Evolutionary conservation across 2,113 vertebrate species (phyloP).

Genomic region (Lagopus muta): DNA sequence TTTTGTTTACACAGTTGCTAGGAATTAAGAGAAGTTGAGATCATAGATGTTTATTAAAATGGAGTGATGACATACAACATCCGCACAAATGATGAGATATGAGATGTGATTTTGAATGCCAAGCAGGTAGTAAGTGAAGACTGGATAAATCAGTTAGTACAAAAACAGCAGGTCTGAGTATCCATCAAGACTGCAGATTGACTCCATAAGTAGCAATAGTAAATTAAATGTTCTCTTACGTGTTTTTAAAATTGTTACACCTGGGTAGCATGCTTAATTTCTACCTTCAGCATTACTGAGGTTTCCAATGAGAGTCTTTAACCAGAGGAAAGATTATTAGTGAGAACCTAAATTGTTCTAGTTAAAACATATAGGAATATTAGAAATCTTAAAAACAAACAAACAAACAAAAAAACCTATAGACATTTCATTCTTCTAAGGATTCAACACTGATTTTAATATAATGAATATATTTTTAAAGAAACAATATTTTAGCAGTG

Average conservation of each 20-base stretch:
- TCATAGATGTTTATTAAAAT: slow-evolving; percentile 4
- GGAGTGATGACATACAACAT: slow-evolving; percentile 35
- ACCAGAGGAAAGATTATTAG: neutral
- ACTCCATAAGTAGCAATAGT: neutral
- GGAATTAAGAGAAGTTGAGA: slow-evolving; percentile 26
- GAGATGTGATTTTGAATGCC: slow-evolving; percentile 6
- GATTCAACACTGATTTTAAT: neutral
- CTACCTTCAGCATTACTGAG: neutral
- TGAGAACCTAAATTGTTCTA: neutral
- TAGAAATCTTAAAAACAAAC: neutral
- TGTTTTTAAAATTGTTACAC: slow-evolving; percentile 26
- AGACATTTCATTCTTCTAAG: neutral
- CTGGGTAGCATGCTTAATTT: neutral
- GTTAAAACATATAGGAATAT: neutral
- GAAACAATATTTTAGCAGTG: neutral
- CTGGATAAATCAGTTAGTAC: neutral
- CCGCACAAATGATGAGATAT: neutral
- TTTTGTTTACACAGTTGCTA: slow-evolving; percentile 56
- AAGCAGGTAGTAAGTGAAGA: neutral
- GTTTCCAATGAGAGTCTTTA: neutral
- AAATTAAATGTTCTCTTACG: neutral
- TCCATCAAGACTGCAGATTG: neutral
- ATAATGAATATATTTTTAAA: neutral
- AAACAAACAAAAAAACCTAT: neutral
- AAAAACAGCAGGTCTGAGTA: neutral